phyloP scores from a whole-genome alignment of 2,888 invertebrate genomes.

The Torymus tubicola region DNA sequence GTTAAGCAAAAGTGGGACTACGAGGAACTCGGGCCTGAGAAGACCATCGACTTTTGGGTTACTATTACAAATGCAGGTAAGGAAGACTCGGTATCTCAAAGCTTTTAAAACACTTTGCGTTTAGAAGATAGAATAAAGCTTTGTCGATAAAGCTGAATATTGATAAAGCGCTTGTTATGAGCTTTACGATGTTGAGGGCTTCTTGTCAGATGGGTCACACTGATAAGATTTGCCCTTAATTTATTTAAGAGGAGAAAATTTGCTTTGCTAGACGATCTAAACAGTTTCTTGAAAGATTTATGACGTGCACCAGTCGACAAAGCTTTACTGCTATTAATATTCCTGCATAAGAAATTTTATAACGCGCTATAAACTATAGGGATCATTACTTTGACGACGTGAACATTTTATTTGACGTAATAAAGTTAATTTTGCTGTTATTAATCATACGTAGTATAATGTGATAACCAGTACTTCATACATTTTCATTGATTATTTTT shows the following conservation, averaged over 20 bases:
- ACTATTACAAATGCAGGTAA: slow-evolving; percentile 92
- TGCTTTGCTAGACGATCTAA: not conserved
- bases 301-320: not conserved
- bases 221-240: too few relatives aligned
- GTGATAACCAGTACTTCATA: too few relatives aligned
- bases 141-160: slow-evolving; percentile 8
- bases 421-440: too few relatives aligned
- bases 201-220: not conserved
- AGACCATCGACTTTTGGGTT: slow-evolving; percentile 97
- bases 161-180: not conserved
- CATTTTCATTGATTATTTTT: slow-evolving; percentile 35
- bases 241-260: too few relatives aligned
- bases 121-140: not conserved
- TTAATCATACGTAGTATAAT: too few relatives aligned
- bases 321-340: not conserved
- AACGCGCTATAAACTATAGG: too few relatives aligned
- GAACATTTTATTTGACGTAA: too few relatives aligned
- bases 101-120: too few relatives aligned
- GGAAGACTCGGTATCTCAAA: not conserved
- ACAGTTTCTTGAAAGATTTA: not conserved
- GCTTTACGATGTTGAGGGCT: not conserved
- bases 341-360: too few relatives aligned
- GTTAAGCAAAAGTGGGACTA: slow-evolving; percentile 98
- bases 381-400: too few relatives aligned
- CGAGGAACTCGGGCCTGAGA: slow-evolving; percentile 94